Evolutionary conservation across 2,888 invertebrate genomes (phyloP), one percentile per base, ranked within the genome.

Genomic region (Sericinus montela): DNA sequence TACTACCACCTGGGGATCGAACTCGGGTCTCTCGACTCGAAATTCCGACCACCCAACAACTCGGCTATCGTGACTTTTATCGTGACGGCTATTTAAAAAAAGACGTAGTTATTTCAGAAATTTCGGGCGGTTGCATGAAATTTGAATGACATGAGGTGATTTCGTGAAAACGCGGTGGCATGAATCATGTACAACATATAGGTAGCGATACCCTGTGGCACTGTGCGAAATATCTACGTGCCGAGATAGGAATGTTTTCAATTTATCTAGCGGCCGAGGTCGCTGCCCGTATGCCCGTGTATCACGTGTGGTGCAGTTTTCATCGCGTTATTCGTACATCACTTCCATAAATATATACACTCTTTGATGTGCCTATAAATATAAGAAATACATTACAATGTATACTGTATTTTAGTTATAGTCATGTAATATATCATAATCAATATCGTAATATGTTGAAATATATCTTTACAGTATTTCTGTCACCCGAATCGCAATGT

Each of bases 231-330:
- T 68, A 71, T 65, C 63, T 49, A 52, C 41, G 37, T 50, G 40
- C 28, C 25, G 41, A 55, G 11, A 9, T 23, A 38, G 8, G 8
- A 11, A 23, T 9, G 23, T 37, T 11, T 7, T 37, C 10, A 60
- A 57, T 63, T 68, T 63, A 70, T 72, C 67, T 68, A 59, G 63
- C 62, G 54, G 55, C 48, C 45, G 69, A 66, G 76, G 74, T 76
- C 72, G 65, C 44, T 57, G 65, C 50, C 63, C 63, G 54, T 48
- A 19, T 19, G 19, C 19, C 19, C 19, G 5, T 19, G 19, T 19
- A 46, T 49, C 53, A 58, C 55, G 56, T 32, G 25, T 32, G 32
- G 19, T 62, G 65, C 60, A 61, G 62, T 70, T 68, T 65, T 63
- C 62, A 57, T 55, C 42, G 54, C 16, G 13, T 16, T 32, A 11